phyloP scores from a whole-genome alignment of 1,140 invertebrate genomes.

The Drosophila tsacasi region DNA sequence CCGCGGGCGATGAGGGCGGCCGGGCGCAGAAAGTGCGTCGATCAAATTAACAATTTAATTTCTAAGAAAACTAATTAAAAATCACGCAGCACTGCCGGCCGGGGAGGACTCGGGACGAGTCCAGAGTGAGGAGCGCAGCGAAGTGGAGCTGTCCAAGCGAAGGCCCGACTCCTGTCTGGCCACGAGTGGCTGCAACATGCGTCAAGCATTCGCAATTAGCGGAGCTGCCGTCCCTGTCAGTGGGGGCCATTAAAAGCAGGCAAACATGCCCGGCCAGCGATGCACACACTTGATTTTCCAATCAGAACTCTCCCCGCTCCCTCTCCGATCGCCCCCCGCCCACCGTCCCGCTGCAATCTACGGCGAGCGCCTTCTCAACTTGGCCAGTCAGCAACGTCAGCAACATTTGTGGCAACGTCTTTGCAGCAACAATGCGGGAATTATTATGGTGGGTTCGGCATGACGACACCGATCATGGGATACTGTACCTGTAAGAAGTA shows the following conservation, averaged over 20 bases:
- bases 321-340: too few relatives aligned
- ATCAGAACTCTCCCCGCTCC: slow-evolving; percentile 56
- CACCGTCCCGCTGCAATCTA: slow-evolving; percentile 26
- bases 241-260: slow-evolving; percentile 77
- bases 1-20: not conserved
- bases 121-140: slow-evolving; percentile 29
- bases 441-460: slow-evolving; percentile 12
- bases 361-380: slow-evolving; percentile 40
- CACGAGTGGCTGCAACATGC: slow-evolving; percentile 78
- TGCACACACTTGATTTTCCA: slow-evolving; percentile 79
- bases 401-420: slow-evolving; percentile 71
- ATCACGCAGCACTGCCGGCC: slow-evolving; percentile 69
- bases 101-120: slow-evolving; percentile 39
- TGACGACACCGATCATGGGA: not conserved
- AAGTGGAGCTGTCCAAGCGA: slow-evolving; percentile 72
- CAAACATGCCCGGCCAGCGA: slow-evolving; percentile 48
- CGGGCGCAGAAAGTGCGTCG: slow-evolving; percentile 72
- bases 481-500: slow-evolving; percentile 8
- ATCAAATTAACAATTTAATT: slow-evolving; percentile 85
- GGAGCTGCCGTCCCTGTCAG: slow-evolving; percentile 66
- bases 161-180: slow-evolving; percentile 58
- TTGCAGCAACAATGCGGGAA: slow-evolving; percentile 55
- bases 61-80: slow-evolving; percentile 84
- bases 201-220: slow-evolving; percentile 83
- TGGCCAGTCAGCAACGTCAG: slow-evolving; percentile 68